These are phyloP conservation scores for Oncorhynchus mykiss DNA, from an alignment of 2,113 vertebrate genomes.

Conservation along the genomic window DNA sequence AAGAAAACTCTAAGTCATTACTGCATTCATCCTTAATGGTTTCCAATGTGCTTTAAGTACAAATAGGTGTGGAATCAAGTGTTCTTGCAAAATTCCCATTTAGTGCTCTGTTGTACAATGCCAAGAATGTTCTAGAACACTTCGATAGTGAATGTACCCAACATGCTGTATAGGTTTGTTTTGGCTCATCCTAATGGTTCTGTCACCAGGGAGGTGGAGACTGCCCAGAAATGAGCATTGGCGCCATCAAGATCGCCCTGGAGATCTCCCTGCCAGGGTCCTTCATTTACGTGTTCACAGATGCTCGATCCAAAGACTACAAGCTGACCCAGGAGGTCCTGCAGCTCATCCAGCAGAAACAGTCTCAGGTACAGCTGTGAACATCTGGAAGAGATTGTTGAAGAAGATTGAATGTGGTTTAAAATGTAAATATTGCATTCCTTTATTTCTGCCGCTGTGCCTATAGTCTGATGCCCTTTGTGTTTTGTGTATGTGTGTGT, in stretches of 20 bases:
- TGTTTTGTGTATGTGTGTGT: slow-evolving; percentile 9
- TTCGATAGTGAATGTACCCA: not conserved
- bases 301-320: slow-evolving; percentile 97
- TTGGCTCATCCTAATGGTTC: slow-evolving; percentile 2
- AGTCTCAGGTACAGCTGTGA: slow-evolving; percentile 83
- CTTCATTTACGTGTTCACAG: slow-evolving; percentile 97
- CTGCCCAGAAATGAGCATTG: slow-evolving; percentile 98
- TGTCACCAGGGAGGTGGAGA: slow-evolving; percentile 92
- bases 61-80: not conserved
- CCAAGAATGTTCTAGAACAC: not conserved
- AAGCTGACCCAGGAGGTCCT: slow-evolving; percentile 89
- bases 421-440: no score
- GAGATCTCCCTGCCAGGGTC: slow-evolving; percentile 97
- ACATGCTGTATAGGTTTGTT: not conserved
- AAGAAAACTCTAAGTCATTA: not conserved
- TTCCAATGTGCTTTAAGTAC: not conserved
- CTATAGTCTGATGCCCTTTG: not conserved
- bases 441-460: not conserved
- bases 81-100: not conserved
- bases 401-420: no score
- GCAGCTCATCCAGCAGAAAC: slow-evolving; percentile 98
- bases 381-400: not conserved
- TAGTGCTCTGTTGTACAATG: not conserved
- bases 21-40: not conserved
- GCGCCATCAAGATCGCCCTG: slow-evolving; percentile 96